Base-by-base conservation (phyloP, 2,797 vertebrate genomes). In the Parotocinclus haroldoi region DNA sequence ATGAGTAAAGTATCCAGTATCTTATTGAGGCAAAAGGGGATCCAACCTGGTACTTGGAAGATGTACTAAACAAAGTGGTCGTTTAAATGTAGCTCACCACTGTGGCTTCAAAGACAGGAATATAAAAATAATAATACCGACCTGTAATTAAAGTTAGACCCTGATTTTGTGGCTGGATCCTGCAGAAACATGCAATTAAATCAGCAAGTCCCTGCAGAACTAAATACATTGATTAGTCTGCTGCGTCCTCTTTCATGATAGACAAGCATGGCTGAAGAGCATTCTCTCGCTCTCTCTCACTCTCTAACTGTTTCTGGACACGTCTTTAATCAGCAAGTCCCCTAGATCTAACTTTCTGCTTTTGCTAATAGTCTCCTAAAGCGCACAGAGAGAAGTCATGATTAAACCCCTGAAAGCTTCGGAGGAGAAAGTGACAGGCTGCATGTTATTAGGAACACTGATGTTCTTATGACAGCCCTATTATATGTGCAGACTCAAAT, bases 201-300 rank as follows among this genome's bases (percentile, higher is more conserved):
- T 50, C 69, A 66, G 58, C 50, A 48, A 60, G 60, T 63, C 74
- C 44, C 64, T 64, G 51, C 58, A 70, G 74, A 79, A 77, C 72
- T 77, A 75, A 76, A 64, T 66, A 58, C 58, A 42, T 66, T 70
- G 69, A 77, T 79, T 76, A 72, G 69, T 63, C 77, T 74, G 63
- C 54, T 67, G 68, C 67, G 68, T 66, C 70, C 51, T 4, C 19
- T 68, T 67, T 73, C 76, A 76, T 76, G 59, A 76, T 58, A 65
- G 56, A 72, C 74, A 48, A 50, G 54, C 27, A 60, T 13, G 37
- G 58, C 67, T 57, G 58, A 68, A 71, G 64, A 69, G 58, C 18
- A 49, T 46, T 36, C 53, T n/a, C 27, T 12, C 63, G n/a, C n/a
- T n/a, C 48, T 61, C 40, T 51, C 36, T 38, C 18, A 4, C 9